A percentile compares a stretch with the other conserved stretches of the same genome.
phyloP scores from a whole-genome alignment of 2,113 vertebrate species.

The Peromyscus maniculatus region DNA sequence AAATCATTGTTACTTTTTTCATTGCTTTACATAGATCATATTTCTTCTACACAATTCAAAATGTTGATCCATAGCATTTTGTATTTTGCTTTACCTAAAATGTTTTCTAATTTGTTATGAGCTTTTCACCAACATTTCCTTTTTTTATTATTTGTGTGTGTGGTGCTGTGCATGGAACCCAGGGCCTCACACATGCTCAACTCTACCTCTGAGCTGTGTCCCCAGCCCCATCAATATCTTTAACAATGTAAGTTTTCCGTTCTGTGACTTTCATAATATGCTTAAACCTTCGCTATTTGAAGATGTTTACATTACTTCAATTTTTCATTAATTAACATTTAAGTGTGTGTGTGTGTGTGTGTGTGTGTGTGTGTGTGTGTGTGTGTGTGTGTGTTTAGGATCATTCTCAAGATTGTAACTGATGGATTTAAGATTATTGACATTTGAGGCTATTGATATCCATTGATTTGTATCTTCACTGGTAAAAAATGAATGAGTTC shows the following conservation, averaged over 20 bases:
- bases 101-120: conserved; percentile 21
- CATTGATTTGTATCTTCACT: conserved; percentile 28
- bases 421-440: background rate
- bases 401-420: background rate
- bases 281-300: background rate
- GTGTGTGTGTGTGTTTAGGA: background rate
- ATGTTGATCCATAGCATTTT: background rate
- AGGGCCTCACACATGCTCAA: background rate
- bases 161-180: background rate
- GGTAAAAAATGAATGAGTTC: background rate
- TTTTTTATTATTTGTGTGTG: background rate
- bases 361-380: too few species aligned
- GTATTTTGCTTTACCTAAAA: background rate
- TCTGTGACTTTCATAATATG: background rate
- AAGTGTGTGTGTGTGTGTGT: background rate
- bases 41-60: conserved; percentile 27
- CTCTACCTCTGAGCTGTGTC: background rate
- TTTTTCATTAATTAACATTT: background rate
- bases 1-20: conserved; percentile 1
- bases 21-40: background rate
- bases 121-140: background rate
- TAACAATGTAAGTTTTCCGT: background rate
- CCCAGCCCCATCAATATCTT: background rate
- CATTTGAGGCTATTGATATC: background rate
- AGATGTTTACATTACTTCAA: background rate